phyloP scores from a whole-genome alignment of 2,113 vertebrate genomes.

The Noturus placidus region DNA sequence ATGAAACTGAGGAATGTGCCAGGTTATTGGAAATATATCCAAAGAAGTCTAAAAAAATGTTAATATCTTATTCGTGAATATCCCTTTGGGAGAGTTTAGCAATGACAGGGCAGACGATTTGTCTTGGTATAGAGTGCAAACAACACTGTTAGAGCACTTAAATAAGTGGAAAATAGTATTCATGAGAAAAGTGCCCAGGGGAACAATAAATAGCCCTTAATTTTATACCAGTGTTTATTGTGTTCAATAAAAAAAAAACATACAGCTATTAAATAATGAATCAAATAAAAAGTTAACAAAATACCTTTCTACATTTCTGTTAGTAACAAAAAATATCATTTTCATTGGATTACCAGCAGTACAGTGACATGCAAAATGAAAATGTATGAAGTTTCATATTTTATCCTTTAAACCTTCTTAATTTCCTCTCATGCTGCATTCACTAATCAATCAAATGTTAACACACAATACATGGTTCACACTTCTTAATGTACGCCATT shows the following conservation, averaged over 20 bases:
- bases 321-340: not conserved
- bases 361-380: not conserved
- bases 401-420: slow-evolving; percentile 1
- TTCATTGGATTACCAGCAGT: not conserved
- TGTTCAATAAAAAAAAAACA: not conserved
- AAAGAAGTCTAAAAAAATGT: not conserved
- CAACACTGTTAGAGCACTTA: not conserved
- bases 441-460: not conserved
- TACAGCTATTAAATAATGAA: not conserved
- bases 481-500: not conserved
- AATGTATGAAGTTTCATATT: not conserved
- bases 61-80: not conserved
- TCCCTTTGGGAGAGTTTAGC: not conserved
- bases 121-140: not conserved
- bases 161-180: not conserved
- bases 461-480: not conserved
- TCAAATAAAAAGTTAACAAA: not conserved
- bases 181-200: not conserved
- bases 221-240: not conserved
- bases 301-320: not conserved
- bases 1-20: not conserved
- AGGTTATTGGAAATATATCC: not conserved
- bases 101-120: not conserved
- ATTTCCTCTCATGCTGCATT: not conserved
- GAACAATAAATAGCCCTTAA: not conserved